Base-by-base conservation (phyloP, 2,113 vertebrate genomes). In the Nipponia nippon region DNA sequence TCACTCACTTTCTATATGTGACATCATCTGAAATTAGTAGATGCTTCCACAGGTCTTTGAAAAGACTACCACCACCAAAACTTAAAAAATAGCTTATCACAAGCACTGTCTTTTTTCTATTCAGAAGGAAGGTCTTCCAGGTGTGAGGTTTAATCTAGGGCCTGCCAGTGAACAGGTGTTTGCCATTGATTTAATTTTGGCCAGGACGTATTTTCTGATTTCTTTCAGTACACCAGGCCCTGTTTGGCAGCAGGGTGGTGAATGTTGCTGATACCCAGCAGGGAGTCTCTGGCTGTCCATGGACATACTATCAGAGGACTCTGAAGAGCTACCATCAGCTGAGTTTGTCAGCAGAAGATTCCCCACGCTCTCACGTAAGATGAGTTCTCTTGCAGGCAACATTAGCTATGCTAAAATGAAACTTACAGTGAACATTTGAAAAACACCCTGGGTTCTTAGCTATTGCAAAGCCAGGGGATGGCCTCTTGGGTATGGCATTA, bases 241-340 rank as follows among this genome's bases (percentile, higher is more conserved):
- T 29, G 30, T 13, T 56, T 29, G 67, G 63, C 75, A 29, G 38
- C 52, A 4, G 22, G 19, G 40, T 32, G 81, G 3, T 36, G 53
- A 5, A 1, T 2, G 30, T 26, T 44, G 20, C 1, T 10, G 20
- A 3, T 55, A 47, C 17, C n/a, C 55, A 32, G 32, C 23, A 21
- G 49, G 52, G 34, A 26, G 27, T 36, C 83, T 49, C 34, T 89
- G 36, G 53, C 52, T 44, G 25, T 19, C 50, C 20, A 1, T 58
- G 42, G 42, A 11, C 2, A 0, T 9, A 3, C 7, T 18, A 11
- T 30, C 38, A 9, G 17, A 4, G 38, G n/a, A 3, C 40, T 49
- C 32, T 44, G 25, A 40, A 46, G 73, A 50, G 47, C 18, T 53
- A 27, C 9, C 46, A 7, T 66, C 20, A 16, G 5, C 44, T 7